A percentile compares a stretch with the other conserved stretches of the same genome.
Conservation (phyloP, 2,888 invertebrate species). For the Tetrapedia diversipes region DNA sequence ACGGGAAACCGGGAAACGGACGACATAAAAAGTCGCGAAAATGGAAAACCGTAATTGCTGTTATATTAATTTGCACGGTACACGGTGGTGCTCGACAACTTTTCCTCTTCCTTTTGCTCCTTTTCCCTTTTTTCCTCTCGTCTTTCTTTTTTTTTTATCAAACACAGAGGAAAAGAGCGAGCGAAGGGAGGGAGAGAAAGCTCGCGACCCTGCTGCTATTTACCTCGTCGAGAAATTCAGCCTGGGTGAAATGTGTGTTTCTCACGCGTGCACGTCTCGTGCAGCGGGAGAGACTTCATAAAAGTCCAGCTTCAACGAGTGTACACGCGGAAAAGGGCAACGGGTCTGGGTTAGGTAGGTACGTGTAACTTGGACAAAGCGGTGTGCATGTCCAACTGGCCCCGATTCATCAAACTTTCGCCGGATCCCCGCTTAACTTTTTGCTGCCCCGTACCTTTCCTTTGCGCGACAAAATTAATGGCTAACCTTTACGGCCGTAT, state of each 20-base stretch:
- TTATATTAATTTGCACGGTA: slow-evolving; percentile 40
- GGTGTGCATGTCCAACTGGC: slow-evolving; percentile 3
- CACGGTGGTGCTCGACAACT: slow-evolving; percentile 22
- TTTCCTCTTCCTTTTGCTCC: not conserved
- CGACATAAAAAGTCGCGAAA: slow-evolving; percentile 25
- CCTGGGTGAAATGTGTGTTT: slow-evolving; percentile 31
- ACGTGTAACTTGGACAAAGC: slow-evolving; percentile 46
- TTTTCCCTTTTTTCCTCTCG: too few species aligned
- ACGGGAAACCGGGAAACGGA: not conserved
- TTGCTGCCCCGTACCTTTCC: slow-evolving; percentile 11
- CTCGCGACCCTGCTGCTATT: slow-evolving; percentile 25
- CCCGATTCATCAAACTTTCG: slow-evolving; percentile 40
- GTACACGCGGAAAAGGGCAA: slow-evolving; percentile 21
- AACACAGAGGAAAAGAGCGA: slow-evolving; percentile 7
- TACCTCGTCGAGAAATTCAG: slow-evolving; percentile 40
- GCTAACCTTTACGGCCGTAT: not conserved
- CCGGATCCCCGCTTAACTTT: slow-evolving; percentile 17
- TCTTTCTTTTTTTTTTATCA: slow-evolving; percentile 7
- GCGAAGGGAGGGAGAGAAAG: slow-evolving; percentile 9
- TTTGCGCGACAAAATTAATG: slow-evolving; percentile 8
- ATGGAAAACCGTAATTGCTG: slow-evolving; percentile 44
- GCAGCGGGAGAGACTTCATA: slow-evolving; percentile 30
- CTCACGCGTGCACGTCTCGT: slow-evolving; percentile 25
- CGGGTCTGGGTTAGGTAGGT: slow-evolving; percentile 26
- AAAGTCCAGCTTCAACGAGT: slow-evolving; percentile 25